A percentile compares a stretch with the other conserved stretches of the same genome.
These are phyloP conservation scores for Sitobion miscanthi DNA, from an alignment of 1,140 invertebrate species.

Conservation along the genomic window DNA sequence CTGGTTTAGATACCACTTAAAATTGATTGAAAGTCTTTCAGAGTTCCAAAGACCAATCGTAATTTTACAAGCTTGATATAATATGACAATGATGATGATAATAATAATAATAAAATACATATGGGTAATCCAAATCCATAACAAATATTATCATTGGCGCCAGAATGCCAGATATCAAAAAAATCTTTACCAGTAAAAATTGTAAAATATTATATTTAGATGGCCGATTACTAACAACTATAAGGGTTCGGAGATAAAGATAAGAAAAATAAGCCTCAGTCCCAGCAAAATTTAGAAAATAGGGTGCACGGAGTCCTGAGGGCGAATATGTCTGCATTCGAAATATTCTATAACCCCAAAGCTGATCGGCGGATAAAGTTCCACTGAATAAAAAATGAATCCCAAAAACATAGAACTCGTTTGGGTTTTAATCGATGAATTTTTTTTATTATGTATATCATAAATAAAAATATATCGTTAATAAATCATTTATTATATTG, in stretches of 20 bases:
- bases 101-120: not conserved
- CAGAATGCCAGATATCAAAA: constrained; percentile 28
- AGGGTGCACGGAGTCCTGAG: not conserved
- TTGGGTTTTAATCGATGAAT: not conserved
- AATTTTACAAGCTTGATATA: not conserved
- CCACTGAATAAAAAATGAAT: constrained; percentile 31
- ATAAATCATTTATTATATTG: not conserved
- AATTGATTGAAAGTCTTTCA: constrained; percentile 34
- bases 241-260: not conserved
- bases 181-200: not conserved
- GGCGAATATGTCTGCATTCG: constrained; percentile 7
- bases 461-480: not conserved
- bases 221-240: not conserved
- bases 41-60: not conserved
- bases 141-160: constrained; percentile 1
- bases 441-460: not conserved
- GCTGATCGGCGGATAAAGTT: constrained; percentile 29
- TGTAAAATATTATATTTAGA: constrained; percentile 21
- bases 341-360: not conserved
- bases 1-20: constrained; percentile 47
- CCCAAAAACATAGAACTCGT: not conserved
- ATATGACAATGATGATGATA: not conserved
- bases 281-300: not conserved
- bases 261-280: constrained; percentile 23
- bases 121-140: not conserved